Percentiles rank a stretch among this genome's conserved stretches.
Evolutionary conservation across 2,888 invertebrate species (phyloP).

Genomic region (Clostera curtula): DNA sequence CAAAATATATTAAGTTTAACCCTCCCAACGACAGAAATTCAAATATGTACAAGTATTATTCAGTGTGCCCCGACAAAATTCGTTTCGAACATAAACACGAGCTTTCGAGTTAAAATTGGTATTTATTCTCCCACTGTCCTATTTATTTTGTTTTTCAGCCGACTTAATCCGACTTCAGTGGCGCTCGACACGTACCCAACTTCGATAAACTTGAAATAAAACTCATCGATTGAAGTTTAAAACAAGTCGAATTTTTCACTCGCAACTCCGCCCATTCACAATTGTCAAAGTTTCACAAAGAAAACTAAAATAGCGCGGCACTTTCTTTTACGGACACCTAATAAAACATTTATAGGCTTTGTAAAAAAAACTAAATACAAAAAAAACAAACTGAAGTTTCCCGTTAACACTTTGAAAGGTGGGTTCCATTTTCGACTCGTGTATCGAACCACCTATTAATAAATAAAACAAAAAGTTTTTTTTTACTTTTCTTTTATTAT

Average conservation of each 20-base stretch:
- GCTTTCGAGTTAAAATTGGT: too few relatives aligned
- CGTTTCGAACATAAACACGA: too few relatives aligned
- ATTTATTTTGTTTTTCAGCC: too few relatives aligned
- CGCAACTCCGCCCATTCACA: constrained; percentile 20
- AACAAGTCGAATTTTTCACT: constrained; percentile 25
- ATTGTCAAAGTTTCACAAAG: constrained; percentile 29
- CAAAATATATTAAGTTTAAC: too few relatives aligned
- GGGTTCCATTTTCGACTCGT: constrained; percentile 21
- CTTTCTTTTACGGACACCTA: constrained; percentile 30
- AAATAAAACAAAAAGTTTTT: neutral
- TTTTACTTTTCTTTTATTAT: neutral
- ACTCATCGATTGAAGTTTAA: constrained; percentile 19
- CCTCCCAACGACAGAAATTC: too few relatives aligned
- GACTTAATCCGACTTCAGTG: neutral
- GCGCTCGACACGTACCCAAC: neutral
- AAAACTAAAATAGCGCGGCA: constrained; percentile 23
- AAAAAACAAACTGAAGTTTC: constrained; percentile 25
- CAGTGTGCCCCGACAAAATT: too few relatives aligned
- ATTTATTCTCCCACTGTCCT: too few relatives aligned
- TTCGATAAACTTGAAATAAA: constrained; percentile 14
- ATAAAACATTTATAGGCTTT: constrained; percentile 42
- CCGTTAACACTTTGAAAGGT: constrained; percentile 28
- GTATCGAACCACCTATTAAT: constrained; percentile 1
- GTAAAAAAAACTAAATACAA: constrained; percentile 33
- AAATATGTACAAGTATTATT: too few relatives aligned